Percentiles rank a stretch among this genome's conserved stretches.
phyloP scores from a whole-genome alignment of 1,140 invertebrate genomes.

The Drosophila insularis region DNA sequence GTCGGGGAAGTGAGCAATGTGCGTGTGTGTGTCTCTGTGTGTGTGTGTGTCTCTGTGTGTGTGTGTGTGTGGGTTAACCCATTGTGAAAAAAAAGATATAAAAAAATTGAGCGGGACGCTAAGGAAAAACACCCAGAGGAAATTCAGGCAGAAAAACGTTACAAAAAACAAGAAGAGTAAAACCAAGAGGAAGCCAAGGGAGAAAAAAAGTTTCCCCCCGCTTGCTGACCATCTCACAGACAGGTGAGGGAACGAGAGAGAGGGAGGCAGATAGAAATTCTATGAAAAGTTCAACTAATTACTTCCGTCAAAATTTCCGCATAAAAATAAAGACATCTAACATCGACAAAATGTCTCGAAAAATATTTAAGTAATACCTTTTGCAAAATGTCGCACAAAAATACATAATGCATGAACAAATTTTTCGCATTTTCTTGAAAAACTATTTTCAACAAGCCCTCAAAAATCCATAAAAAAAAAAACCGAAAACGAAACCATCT shows the following conservation, averaged over 20 bases:
- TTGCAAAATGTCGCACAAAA: slow-evolving; percentile 43
- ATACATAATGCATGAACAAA: slow-evolving; percentile 27
- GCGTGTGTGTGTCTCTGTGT: slow-evolving; percentile 29
- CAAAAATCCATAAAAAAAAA: slow-evolving; percentile 34
- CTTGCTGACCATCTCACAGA: slow-evolving; percentile 21
- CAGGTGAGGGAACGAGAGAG: slow-evolving; percentile 23
- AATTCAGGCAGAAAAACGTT: slow-evolving; percentile 35
- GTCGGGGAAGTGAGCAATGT: slow-evolving; percentile 61
- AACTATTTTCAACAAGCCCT: slow-evolving; percentile 20
- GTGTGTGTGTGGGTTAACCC: slow-evolving; percentile 51
- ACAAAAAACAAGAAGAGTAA: slow-evolving; percentile 4
- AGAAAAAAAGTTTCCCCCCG: not conserved
- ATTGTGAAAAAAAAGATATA: slow-evolving; percentile 49
- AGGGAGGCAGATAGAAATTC: slow-evolving; percentile 22
- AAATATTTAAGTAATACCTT: slow-evolving; percentile 24
- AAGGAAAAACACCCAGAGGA: slow-evolving; percentile 72
- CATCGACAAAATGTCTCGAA: slow-evolving; percentile 24
- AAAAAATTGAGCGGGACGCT: slow-evolving; percentile 68
- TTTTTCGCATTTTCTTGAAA: slow-evolving; percentile 18
- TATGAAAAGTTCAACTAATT: slow-evolving; percentile 11
- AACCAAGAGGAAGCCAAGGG: not conserved
- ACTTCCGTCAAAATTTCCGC: slow-evolving; percentile 33
- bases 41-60: slow-evolving; percentile 27
- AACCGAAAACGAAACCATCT: slow-evolving; percentile 22
- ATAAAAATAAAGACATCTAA: slow-evolving; percentile 60